Conservation (phyloP, 2,113 vertebrate species). For the Mionectes macconnelli region DNA sequence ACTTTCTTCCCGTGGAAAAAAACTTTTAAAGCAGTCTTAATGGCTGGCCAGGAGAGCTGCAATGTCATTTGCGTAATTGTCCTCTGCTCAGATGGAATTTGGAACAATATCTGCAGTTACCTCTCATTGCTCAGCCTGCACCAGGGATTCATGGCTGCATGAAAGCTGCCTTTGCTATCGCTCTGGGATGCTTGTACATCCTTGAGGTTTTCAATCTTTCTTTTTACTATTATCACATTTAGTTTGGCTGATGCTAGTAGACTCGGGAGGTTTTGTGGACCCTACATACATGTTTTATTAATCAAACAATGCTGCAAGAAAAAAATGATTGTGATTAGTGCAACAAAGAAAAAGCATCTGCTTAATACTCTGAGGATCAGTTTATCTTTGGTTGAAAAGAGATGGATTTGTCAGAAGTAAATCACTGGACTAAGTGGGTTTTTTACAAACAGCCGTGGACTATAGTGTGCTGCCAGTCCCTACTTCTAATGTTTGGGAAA, state of each 20-base stretch:
- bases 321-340: neutral
- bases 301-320: neutral
- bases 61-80: neutral
- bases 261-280: neutral
- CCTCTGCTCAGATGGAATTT: constrained; percentile 2
- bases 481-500: neutral
- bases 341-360: neutral
- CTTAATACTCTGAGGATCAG: neutral
- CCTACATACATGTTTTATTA: neutral
- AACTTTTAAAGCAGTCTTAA: neutral
- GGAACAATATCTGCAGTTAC: constrained; percentile 17
- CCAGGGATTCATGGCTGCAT: neutral
- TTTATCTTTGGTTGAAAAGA: neutral
- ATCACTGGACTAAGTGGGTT: neutral
- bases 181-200: neutral
- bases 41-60: constrained; percentile 3
- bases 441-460: neutral
- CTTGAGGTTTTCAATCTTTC: neutral
- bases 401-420: neutral
- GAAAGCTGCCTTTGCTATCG: neutral
- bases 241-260: neutral
- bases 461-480: neutral
- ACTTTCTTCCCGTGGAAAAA: neutral
- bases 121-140: neutral
- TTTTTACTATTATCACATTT: neutral